phyloP scores from a whole-genome alignment of 1,140 invertebrate genomes.

The Pseudomyrmex cubaensis region DNA sequence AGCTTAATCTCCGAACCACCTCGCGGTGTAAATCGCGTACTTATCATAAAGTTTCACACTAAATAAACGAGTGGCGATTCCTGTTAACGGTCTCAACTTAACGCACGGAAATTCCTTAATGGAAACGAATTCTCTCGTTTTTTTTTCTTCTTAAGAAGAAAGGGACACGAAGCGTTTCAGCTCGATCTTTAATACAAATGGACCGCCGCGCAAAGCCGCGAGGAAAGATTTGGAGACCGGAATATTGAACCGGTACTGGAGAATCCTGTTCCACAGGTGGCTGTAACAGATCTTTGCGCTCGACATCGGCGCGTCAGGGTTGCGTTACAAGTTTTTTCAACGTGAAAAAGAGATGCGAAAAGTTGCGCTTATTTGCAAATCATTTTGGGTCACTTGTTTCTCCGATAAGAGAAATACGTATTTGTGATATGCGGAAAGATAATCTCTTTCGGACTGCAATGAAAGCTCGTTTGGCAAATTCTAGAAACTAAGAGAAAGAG shows the following conservation, averaged over 20 bases:
- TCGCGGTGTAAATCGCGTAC: neutral
- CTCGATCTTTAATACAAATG: constrained; percentile 18
- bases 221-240: constrained; percentile 39
- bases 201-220: neutral
- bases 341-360: neutral
- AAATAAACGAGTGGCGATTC: neutral
- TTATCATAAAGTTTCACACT: neutral
- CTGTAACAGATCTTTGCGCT: constrained; percentile 45
- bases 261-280: constrained; percentile 61
- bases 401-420: neutral
- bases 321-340: constrained; percentile 24
- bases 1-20: neutral
- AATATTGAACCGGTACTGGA: constrained; percentile 61
- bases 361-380: constrained; percentile 4
- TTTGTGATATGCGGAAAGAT: too few relatives aligned
- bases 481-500: neutral
- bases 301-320: constrained; percentile 19
- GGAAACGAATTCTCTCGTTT: neutral
- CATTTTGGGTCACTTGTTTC: neutral
- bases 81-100: constrained; percentile 34
- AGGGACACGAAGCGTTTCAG: neutral
- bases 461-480: too few relatives aligned
- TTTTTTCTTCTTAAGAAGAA: too few relatives aligned
- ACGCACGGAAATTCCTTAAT: constrained; percentile 1
- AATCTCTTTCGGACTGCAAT: too few relatives aligned